phyloP scores from a whole-genome alignment of 2,113 vertebrate genomes.

The Ochotona princeps region DNA sequence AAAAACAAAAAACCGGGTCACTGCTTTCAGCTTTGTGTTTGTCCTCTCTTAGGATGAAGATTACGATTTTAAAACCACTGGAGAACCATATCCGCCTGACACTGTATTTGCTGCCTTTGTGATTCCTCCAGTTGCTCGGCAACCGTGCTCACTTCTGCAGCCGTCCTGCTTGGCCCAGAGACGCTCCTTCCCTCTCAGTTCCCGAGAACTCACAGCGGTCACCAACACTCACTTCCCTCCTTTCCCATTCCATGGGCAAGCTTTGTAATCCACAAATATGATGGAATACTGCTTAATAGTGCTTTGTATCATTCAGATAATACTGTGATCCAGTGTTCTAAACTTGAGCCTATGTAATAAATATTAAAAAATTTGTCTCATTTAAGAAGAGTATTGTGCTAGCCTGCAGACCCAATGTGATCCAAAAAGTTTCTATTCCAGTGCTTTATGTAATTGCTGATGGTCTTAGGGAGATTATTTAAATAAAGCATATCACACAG shows the following conservation, averaged over 20 bases:
- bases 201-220: neutral
- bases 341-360: neutral
- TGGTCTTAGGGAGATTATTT: slow-evolving; percentile 7
- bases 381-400: neutral
- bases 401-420: neutral
- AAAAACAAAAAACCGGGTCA: neutral
- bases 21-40: neutral
- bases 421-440: neutral
- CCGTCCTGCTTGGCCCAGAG: neutral
- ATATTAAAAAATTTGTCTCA: neutral
- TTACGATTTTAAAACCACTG: slow-evolving; percentile 1
- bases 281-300: neutral
- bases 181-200: neutral
- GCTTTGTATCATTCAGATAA: neutral
- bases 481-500: neutral
- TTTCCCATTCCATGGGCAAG: neutral
- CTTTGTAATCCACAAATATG: neutral
- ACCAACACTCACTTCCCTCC: too few relatives aligned
- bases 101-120: neutral
- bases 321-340: neutral
- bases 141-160: neutral
- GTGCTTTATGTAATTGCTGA: neutral
- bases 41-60: neutral
- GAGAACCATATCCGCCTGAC: neutral
- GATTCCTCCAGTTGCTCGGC: neutral